Conservation (phyloP, 2,888 invertebrate genomes). For the Nemotelus pantherinus region DNA sequence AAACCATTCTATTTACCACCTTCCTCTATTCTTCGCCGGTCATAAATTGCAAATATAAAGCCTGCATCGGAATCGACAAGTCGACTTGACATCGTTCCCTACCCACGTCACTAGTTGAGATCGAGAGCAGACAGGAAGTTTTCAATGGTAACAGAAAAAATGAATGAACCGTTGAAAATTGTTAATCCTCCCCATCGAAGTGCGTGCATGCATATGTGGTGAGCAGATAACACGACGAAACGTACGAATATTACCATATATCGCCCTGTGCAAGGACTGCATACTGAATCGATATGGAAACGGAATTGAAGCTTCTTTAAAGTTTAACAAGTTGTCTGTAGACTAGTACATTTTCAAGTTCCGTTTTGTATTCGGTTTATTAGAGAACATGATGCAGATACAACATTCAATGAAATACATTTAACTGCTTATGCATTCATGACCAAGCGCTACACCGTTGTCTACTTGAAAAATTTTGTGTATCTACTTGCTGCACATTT, state of each 20-base stretch:
- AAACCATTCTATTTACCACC: constrained; percentile 5
- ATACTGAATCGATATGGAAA: too few species aligned
- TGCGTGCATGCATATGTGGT: not conserved
- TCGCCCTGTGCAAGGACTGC: too few species aligned
- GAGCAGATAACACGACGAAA: too few species aligned
- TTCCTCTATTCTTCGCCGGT: not conserved
- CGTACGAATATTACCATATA: too few species aligned
- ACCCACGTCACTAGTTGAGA: not conserved
- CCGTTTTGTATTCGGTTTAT: too few species aligned
- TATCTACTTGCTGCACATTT: too few species aligned
- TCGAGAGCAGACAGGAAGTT: not conserved
- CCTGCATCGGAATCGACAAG: not conserved
- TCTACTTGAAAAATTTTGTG: too few species aligned
- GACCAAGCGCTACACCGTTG: too few species aligned
- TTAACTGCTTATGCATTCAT: too few species aligned
- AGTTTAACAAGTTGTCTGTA: too few species aligned
- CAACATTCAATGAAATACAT: not conserved
- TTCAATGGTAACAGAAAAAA: not conserved
- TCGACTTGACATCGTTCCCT: not conserved
- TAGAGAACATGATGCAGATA: not conserved
- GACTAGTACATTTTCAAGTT: too few species aligned
- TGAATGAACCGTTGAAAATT: not conserved
- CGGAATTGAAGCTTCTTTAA: too few species aligned
- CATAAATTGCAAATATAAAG: constrained; percentile 20
- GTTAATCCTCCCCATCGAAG: not conserved